Evolutionary conservation across 2,888 invertebrate species (phyloP).

Genomic region (Nyleta sp.): DNA sequence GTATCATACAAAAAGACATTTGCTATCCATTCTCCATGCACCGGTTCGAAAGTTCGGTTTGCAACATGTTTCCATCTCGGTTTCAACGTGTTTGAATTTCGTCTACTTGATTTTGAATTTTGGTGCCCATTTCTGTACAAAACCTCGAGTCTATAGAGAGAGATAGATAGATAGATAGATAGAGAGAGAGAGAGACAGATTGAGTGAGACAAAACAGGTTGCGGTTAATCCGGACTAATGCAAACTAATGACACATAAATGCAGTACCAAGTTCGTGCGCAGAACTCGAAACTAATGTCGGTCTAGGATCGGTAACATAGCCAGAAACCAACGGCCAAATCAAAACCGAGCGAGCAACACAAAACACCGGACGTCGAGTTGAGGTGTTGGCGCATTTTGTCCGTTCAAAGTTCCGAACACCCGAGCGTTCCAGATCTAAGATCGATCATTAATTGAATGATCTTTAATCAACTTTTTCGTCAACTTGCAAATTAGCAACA

Average conservation of each 20-base stretch:
- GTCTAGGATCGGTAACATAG: conserved; percentile 32
- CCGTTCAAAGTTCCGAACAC: too few species aligned
- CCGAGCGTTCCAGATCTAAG: too few species aligned
- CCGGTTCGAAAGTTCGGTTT: neutral
- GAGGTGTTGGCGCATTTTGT: conserved; percentile 5
- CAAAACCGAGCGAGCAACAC: conserved; percentile 19
- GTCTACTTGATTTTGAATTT: neutral
- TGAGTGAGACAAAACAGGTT: conserved; percentile 30
- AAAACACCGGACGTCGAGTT: conserved; percentile 24
- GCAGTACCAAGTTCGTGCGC: conserved; percentile 39
- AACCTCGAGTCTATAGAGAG: too few species aligned
- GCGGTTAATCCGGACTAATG: conserved; percentile 49
- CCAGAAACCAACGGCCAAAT: conserved; percentile 41
- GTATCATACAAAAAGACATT: conserved; percentile 5
- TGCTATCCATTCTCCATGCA: conserved; percentile 72
- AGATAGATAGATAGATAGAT: too few species aligned
- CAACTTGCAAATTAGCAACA: too few species aligned
- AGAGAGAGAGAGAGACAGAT: too few species aligned
- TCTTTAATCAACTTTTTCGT: too few species aligned
- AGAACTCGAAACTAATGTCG: conserved; percentile 23
- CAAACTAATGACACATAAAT: conserved; percentile 54
- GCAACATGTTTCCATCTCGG: neutral
- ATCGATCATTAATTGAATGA: too few species aligned
- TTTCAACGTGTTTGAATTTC: too few species aligned
- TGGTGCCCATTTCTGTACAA: conserved; percentile 27